Evolutionary conservation across 2,113 vertebrate species (phyloP), one percentile per base, ranked within the genome.

Genomic region (Gambusia affinis): DNA sequence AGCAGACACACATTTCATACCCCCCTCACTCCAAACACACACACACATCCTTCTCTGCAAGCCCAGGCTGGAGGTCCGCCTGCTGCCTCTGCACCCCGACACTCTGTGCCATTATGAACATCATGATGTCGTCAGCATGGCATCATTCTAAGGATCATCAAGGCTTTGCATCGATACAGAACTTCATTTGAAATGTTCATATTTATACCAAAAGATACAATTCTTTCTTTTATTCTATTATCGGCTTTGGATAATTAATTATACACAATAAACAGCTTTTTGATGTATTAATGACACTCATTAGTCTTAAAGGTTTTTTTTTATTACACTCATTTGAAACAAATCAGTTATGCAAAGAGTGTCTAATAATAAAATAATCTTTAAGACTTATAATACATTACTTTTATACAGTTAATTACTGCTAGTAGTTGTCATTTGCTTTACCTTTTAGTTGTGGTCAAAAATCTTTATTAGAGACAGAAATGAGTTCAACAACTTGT

Each of bases 1-100:
- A 47, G 31, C 19, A 39, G 30, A 51, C 60, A 72, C 80, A 77
- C 67, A 30, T 64, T 17, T 67, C 44, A 65, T 51, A 14, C 31
- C 33, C 24, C 24, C 19, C 63, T 8, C 51, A 24, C 17, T 17
- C 22, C 51, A 5, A 3, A 37, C 35, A 37, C 35, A 8, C 15
- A 3, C 35, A 37, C 2, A 37, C 35, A 37, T 2, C 2, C 35
- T 2, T 24, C 22, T 54, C 51, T 17, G 24, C 22, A 3, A 57
- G 51, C 51, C 3, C 22, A 57, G 22, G 24, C 22, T 57, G 51
- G 24, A 57, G 51, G 14, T 47, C 44, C 5, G 44, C 4, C 4
- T 47, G 44, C 44, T 47, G 44, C 44, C 15, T 47, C 44, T 47
- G 44, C 44, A 47, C 17, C 17, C 15, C 15, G 1, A 57, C 51